Evolutionary conservation across 2,113 vertebrate species (phyloP), one percentile per base, ranked within the genome.

Genomic region (Orcinus orca): DNA sequence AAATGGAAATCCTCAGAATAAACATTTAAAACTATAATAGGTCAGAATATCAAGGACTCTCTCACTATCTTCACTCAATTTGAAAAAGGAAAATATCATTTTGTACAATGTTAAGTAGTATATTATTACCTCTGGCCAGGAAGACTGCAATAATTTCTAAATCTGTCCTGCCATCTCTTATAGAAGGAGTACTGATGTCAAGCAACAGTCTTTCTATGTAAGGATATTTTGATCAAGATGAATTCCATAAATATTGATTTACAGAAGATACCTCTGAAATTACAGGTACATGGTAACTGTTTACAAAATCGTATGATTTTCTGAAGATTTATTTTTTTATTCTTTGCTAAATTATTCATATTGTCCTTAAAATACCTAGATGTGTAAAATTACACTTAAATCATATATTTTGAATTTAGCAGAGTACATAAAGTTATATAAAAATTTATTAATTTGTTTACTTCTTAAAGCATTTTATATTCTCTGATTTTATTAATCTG

Each of bases 1-100:
- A 97, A 97, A 97, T 93, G 73, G 44, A 97, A 97, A 86, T 92
- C 68, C 18, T 87, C 70, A 84, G 6, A 84, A 38, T 33, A 91
- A 97, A 91, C 70, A 89, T 71, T 86, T 93, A 62, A 96, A 92
- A 83, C 25, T 60, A 3, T 77, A 93, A 92, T 58, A 90, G 60
- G 73, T 96, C 89, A 93, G 58, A 96, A 67, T 71, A 74, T 90
- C 58, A 93, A 93, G 65, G 41, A 91, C 50, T 71, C 33, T 95
- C 58, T 84, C 68, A 33, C 33, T 88, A 26, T 80, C 85, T 87
- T 86, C n/a, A 93, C 44, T 91, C 83, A 76, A 25, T 92, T 88
- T 60, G 44, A 81, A 82, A 90, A 95, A 58, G 58, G 33, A 74
- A 93, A 92, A 95, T 33, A 73, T 47, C n/a, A 93, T 79, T 95